Base-by-base conservation (phyloP, 2,113 vertebrate species). In the Spheniscus mendiculus region DNA sequence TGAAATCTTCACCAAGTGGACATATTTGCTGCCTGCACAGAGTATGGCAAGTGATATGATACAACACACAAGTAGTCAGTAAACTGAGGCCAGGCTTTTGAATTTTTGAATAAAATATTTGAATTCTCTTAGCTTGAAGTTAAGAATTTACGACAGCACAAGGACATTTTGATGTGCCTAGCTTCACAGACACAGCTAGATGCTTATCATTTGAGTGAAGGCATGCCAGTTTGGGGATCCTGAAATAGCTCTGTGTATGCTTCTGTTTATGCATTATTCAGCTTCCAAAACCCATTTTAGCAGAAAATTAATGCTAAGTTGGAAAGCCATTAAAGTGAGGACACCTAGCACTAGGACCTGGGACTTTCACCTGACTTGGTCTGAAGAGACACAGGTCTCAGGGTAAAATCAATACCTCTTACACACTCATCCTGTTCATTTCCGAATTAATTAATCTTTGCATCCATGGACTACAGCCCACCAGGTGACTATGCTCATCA, bases 241-340 rank as follows among this genome's bases (percentile, higher is more conserved):
- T 83, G 71, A 93, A 92, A 94, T 40, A 92, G 45, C 19, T 83
- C 38, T 66, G 8, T 42, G 62, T 76, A 23, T 77, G 22, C 32
- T 88, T 56, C 84, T 87, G 11, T 61, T 89, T 85, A 93, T 83
- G 45, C 29, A 65, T 83, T 93, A 88, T 81, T 96, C 58, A 94
- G 62, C n/a, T 83, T 29, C 40, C 30, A 66, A 93, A 86, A 3
- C 1, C 22, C 15, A 56, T 71, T 83, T 90, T 59, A 83, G 63
- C 34, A 70, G n/a, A 83, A 92, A 94, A 83, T 55, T 83, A 90
- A 88, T 1, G 2, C 12, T 65, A 47, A 83, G 5, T 7, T 78
- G 26, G 78, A 81, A 72, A 93, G 42, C 18, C 42, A 49, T 53
- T 62, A 34, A 85, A 87, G 53, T 34, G 66, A 77, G 12, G 42